Evolutionary conservation across 2,888 invertebrate genomes (phyloP), one percentile per base, ranked within the genome.

Genomic region (Dynastes hyllus): DNA sequence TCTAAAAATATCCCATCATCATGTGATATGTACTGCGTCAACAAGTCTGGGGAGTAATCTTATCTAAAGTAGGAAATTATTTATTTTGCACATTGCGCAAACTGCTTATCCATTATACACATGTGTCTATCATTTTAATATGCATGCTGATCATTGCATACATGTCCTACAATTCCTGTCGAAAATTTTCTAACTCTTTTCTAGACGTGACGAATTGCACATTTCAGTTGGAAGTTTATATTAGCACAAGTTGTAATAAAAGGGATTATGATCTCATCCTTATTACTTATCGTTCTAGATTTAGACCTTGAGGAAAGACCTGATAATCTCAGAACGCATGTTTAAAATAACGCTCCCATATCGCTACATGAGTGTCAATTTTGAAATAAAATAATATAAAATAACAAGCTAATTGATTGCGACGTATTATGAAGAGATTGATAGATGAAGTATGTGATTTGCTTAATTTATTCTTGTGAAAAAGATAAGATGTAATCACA

Each of bases 11-110:
- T 65, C 9, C 45, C 27, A 63, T 22, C 37, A 69, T 77, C 77
- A 69, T 77, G 40, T 45, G 69, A 69, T 69, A 69, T 3, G 5
- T 11, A 45, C 22, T 77, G 77, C 77, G 77, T 77, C 77, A 77
- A 77, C 77, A 77, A 45, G 77, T 77, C 77, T 77, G 27, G 45
- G n/a, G 69, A 58, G 69, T 58, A 58, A 40, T 37, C 61, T 67
- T 77, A 77, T 77, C 77, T 77, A 58, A 55, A 66, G 67, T 77
- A 69, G 77, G 67, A 77, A 77, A 77, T 69, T 75, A 75, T 45
- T 75, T 73, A 40, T 40, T 73, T 40, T 75, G 61, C 27, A 61
- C 61, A 63, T 63, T 63, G 63, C 63, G 29, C 29, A 32, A 63
- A 32, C 5, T 22, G 2, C n/a, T 63, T 11, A 32, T 29, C 27